Conservation (phyloP, 2,797 vertebrate species). For the Rhinella marina region DNA sequence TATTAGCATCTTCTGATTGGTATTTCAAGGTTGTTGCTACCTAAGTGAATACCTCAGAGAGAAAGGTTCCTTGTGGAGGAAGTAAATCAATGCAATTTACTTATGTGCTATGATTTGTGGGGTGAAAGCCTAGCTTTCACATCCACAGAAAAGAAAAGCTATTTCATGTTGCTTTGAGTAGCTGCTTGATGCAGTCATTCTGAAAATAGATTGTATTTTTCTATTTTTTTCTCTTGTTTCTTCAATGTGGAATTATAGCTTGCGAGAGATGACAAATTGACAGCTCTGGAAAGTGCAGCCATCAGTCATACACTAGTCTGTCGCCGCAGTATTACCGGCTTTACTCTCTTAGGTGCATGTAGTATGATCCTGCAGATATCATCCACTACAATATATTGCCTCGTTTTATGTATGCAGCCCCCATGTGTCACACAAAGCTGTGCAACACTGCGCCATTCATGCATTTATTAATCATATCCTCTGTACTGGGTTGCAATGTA, state of each 20-base stretch:
- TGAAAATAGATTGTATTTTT: conserved; percentile 57
- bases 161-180: conserved; percentile 50
- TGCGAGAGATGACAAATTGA: conserved; percentile 56
- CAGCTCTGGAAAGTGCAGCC: conserved; percentile 51
- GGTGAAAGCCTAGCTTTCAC: conserved; percentile 52
- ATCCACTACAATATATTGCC: background rate
- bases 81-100: conserved; percentile 59
- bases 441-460: background rate
- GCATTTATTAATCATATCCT: background rate
- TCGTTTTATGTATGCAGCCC: conserved; percentile 4
- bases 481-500: background rate
- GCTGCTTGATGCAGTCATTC: conserved; percentile 57
- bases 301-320: conserved; percentile 36
- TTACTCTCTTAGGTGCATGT: conserved; percentile 24
- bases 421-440: background rate
- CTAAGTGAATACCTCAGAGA: conserved; percentile 53
- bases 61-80: conserved; percentile 55
- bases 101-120: conserved; percentile 52
- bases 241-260: conserved; percentile 54
- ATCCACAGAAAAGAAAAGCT: conserved; percentile 46
- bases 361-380: conserved; percentile 40
- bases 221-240: conserved; percentile 49
- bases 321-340: conserved; percentile 14
- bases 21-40: conserved; percentile 59
- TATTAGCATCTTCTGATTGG: conserved; percentile 53